Evolutionary conservation across 2,888 invertebrate genomes (phyloP).

Genomic region (Sesamia inferens): DNA sequence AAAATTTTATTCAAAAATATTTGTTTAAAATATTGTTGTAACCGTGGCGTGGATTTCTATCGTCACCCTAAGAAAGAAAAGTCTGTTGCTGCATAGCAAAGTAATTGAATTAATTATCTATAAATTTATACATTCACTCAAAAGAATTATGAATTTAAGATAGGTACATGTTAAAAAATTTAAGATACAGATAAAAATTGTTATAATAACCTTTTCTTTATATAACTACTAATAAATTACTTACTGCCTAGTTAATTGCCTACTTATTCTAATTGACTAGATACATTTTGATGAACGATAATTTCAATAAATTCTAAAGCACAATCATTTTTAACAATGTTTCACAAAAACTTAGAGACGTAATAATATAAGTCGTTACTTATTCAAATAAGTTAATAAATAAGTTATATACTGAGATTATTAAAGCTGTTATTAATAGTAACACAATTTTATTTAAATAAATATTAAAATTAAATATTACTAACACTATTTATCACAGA

Average conservation of each 20-base stretch:
- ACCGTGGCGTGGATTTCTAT: no score
- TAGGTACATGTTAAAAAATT: no score
- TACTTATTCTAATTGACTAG: conserved; percentile 20
- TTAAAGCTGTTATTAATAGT: no score
- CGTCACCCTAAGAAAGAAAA: no score
- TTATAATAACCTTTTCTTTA: background rate
- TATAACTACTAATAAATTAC: background rate
- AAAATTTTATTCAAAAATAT: background rate
- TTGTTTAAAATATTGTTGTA: background rate
- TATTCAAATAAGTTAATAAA: background rate
- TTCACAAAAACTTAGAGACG: background rate
- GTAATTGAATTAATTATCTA: background rate
- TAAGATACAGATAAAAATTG: background rate
- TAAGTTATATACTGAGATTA: no score
- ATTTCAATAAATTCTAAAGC: conserved; percentile 19
- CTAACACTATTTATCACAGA: no score
- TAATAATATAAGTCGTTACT: background rate
- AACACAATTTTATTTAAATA: no score
- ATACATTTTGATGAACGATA: background rate
- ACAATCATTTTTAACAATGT: background rate
- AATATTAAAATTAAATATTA: no score
- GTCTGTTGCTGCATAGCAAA: background rate
- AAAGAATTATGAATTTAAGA: background rate
- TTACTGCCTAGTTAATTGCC: background rate
- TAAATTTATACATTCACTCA: background rate